A percentile compares a stretch with the other conserved stretches of the same genome.
These are phyloP conservation scores for Leptinotarsa undecemlineata DNA, from an alignment of 1,140 invertebrate genomes.

Conservation along the genomic window DNA sequence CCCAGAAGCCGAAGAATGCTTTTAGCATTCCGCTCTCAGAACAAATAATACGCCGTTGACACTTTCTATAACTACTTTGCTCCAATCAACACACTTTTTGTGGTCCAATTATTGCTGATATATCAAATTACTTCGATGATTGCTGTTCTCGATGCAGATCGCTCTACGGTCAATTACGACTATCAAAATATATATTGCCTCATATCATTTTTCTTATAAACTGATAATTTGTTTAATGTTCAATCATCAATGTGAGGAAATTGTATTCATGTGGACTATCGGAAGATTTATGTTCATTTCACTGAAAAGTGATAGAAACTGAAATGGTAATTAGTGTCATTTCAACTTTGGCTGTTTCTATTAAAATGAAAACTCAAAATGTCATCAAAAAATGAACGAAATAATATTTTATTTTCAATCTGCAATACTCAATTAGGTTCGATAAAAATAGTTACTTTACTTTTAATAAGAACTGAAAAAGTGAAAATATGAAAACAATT, in stretches of 20 bases:
- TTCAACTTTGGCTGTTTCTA: too few species aligned
- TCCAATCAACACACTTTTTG: constrained; percentile 42
- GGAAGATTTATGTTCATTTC: too few species aligned
- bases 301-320: too few species aligned
- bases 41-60: constrained; percentile 41
- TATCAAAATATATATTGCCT: constrained; percentile 7
- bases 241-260: background rate
- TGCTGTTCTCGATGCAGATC: constrained; percentile 11
- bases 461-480: too few species aligned
- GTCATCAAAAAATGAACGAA: too few species aligned
- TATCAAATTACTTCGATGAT: constrained; percentile 24
- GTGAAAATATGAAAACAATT: too few species aligned
- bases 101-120: constrained; percentile 34
- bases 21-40: constrained; percentile 44
- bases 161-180: constrained; percentile 6
- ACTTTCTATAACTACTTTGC: constrained; percentile 27
- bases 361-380: too few species aligned
- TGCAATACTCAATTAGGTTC: too few species aligned
- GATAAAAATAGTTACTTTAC: too few species aligned
- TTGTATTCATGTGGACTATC: background rate
- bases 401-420: too few species aligned
- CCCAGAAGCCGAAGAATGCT: constrained; percentile 43
- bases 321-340: too few species aligned
- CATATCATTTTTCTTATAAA: background rate
- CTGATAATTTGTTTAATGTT: background rate